Percentiles rank a stretch among this genome's conserved stretches.
Conservation (phyloP, 2,888 invertebrate genomes). For the Cephus rjabovi region DNA sequence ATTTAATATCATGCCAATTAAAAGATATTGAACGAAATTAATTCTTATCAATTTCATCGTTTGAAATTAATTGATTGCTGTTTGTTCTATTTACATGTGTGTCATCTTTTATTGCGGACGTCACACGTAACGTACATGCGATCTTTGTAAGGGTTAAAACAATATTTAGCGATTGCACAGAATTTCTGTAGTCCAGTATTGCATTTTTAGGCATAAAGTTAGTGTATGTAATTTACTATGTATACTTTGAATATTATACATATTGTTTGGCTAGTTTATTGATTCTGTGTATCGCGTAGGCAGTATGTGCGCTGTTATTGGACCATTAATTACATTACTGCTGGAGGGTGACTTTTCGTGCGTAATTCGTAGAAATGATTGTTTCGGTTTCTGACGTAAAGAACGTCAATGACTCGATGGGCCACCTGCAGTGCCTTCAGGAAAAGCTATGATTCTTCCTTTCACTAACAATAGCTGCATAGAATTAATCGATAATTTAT, state of each 20-base stretch:
- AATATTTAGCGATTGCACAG: not conserved
- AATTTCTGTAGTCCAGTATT: no score
- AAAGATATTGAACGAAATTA: constrained; percentile 42
- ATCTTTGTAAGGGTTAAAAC: not conserved
- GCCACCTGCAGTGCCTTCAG: not conserved
- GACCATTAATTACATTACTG: not conserved
- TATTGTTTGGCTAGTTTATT: not conserved
- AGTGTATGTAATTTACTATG: no score
- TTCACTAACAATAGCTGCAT: not conserved
- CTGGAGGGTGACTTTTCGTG: constrained; percentile 19
- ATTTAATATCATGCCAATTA: constrained; percentile 39
- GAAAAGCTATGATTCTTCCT: not conserved
- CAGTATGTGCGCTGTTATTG: not conserved
- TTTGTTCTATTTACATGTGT: not conserved
- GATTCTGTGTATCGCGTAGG: not conserved
- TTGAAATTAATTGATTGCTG: not conserved
- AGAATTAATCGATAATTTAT: not conserved
- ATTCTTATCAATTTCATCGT: constrained; percentile 30
- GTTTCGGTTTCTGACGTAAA: not conserved
- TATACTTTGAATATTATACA: no score
- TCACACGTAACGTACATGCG: not conserved
- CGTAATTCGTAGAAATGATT: constrained; percentile 3
- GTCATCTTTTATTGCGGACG: not conserved
- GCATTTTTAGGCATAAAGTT: no score
- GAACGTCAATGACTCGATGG: not conserved